Conservation (phyloP, 2,797 vertebrate species). For the Lates japonicus region DNA sequence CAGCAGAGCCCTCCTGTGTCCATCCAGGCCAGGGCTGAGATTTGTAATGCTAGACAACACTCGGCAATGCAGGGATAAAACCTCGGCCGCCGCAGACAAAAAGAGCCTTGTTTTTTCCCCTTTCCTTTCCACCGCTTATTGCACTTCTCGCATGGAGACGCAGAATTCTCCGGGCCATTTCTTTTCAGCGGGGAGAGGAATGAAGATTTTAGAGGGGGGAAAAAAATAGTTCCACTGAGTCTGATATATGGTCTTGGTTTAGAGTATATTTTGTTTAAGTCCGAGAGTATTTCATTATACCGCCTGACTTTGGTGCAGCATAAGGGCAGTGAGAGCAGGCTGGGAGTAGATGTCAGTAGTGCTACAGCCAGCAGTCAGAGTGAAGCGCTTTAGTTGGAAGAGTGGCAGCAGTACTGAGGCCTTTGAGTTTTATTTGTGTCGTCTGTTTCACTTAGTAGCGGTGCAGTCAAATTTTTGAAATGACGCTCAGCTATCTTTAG, state of each 20-base stretch:
- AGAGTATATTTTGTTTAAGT: constrained; percentile 41
- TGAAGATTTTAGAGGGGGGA: constrained; percentile 36
- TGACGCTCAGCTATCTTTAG: not conserved
- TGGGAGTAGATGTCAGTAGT: constrained; percentile 23
- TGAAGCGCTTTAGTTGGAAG: constrained; percentile 18
- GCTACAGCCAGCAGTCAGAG: constrained; percentile 35
- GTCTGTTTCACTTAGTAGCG: constrained; percentile 32
- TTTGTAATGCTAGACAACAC: constrained; percentile 86
- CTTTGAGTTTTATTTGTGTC: constrained; percentile 44
- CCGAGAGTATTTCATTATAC: constrained; percentile 26
- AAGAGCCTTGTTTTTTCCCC: constrained; percentile 74
- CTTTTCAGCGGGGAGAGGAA: constrained; percentile 48
- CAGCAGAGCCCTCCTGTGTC: constrained; percentile 80
- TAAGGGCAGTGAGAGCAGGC: constrained; percentile 29
- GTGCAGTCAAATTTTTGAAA: constrained; percentile 10
- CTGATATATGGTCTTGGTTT: constrained; percentile 41
- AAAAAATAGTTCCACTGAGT: constrained; percentile 30
- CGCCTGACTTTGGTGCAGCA: constrained; percentile 35
- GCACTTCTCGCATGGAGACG: constrained; percentile 65
- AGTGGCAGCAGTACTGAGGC: constrained; percentile 45
- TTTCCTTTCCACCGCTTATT: constrained; percentile 56
- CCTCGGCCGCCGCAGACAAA: constrained; percentile 73
- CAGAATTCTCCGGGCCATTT: constrained; percentile 58
- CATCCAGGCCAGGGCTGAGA: constrained; percentile 76
- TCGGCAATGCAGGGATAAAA: constrained; percentile 77